Conservation (phyloP, 1,140 invertebrate species). For the Ips typographus region DNA sequence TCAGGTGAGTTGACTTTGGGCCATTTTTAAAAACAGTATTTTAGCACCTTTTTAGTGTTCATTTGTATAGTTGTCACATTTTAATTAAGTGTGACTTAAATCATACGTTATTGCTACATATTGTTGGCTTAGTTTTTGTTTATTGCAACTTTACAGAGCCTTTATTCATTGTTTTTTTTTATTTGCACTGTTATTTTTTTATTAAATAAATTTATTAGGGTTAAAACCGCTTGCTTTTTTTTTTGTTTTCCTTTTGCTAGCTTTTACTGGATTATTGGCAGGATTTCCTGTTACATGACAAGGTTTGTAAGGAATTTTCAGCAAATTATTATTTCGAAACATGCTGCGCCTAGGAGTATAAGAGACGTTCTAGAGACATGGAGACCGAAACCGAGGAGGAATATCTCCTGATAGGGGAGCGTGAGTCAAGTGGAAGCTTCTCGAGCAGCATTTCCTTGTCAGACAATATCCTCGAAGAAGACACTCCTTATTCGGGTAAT, state of each 20-base stretch:
- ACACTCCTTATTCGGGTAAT: slow-evolving; percentile 81
- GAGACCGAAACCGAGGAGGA: slow-evolving; percentile 68
- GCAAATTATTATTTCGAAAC: neutral
- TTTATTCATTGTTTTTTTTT: slow-evolving; percentile 6
- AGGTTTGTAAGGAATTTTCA: neutral
- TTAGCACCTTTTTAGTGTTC: slow-evolving; percentile 8
- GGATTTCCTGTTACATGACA: too few relatives aligned
- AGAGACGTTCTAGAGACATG: slow-evolving; percentile 75
- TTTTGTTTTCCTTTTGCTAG: slow-evolving; percentile 3
- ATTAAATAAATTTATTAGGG: slow-evolving; percentile 27
- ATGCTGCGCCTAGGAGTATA: slow-evolving; percentile 64
- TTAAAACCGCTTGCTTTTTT: slow-evolving; percentile 25
- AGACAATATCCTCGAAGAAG: slow-evolving; percentile 82
- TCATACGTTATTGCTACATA: slow-evolving; percentile 24
- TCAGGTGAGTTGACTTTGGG: slow-evolving; percentile 64
- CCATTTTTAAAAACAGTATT: neutral
- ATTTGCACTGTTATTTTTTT: slow-evolving; percentile 18
- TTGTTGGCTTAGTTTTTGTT: slow-evolving; percentile 24
- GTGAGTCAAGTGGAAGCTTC: slow-evolving; percentile 60
- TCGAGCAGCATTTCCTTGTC: slow-evolving; percentile 68
- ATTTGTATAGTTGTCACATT: neutral
- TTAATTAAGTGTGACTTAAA: neutral
- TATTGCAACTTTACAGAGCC: neutral
- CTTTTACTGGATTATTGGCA: neutral
- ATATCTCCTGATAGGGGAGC: slow-evolving; percentile 58